Evolutionary conservation across 64 coral and sea anemone species (phyloP).

Genomic region (Montipora capricornis): DNA sequence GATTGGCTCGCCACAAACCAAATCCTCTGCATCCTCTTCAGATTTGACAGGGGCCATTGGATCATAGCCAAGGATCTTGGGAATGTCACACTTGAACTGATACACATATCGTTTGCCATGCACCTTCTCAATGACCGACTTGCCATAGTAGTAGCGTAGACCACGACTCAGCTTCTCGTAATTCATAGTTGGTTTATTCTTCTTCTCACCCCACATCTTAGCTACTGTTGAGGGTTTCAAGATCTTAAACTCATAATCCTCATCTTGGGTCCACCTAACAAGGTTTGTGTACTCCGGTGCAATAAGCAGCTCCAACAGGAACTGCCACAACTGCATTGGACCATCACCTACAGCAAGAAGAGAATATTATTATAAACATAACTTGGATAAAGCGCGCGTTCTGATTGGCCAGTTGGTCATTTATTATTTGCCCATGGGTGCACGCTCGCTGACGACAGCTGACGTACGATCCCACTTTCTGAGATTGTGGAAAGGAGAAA

Average conservation of each 20-base stretch:
- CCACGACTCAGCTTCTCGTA: conserved; percentile 98
- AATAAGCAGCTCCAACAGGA: conserved; percentile 77
- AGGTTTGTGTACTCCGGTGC: neutral
- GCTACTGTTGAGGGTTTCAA: conserved; percentile 77
- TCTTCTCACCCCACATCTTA: conserved; percentile 92
- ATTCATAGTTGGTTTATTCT: conserved; percentile 98
- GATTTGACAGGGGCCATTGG: conserved; percentile 61
- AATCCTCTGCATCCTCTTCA: conserved; percentile 65
- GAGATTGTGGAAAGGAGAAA: too few relatives aligned
- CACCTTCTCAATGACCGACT: conserved; percentile 94
- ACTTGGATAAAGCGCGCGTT: too few relatives aligned
- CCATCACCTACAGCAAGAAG: conserved; percentile 73
- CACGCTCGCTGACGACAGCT: too few relatives aligned
- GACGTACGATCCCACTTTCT: too few relatives aligned
- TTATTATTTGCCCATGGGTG: too few relatives aligned
- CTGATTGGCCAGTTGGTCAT: too few relatives aligned
- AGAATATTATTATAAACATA: too few relatives aligned
- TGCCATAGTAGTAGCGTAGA: conserved; percentile 97
- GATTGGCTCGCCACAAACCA: conserved; percentile 85
- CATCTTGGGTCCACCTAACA: conserved; percentile 92
- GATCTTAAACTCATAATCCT: conserved; percentile 95
- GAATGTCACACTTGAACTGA: conserved; percentile 93
- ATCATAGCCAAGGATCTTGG: conserved; percentile 95
- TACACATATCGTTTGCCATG: conserved; percentile 98
- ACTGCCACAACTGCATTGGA: conserved; percentile 96